phyloP scores from a whole-genome alignment of 1,140 invertebrate genomes.

The Stegodyphus mimosarum region DNA sequence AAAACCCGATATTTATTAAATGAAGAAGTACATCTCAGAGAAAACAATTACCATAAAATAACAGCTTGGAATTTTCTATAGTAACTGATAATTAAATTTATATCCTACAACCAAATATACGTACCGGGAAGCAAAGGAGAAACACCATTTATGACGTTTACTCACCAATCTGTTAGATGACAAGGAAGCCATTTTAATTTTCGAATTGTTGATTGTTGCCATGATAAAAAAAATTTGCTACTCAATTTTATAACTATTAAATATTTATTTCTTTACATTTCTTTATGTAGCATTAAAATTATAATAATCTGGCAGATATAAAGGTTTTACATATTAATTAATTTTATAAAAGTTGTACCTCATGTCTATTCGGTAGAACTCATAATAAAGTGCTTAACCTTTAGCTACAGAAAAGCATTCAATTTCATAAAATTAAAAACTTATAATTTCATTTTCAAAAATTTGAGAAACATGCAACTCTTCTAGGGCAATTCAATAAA shows the following conservation, averaged over 20 bases:
- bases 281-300: not conserved
- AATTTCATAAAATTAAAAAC: no score
- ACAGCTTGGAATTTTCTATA: not conserved
- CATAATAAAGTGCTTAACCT: no score
- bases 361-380: no score
- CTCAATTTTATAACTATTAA: not conserved
- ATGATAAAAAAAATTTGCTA: no score
- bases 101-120: not conserved
- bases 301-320: not conserved
- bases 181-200: constrained; percentile 29
- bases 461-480: no score
- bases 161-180: constrained; percentile 28
- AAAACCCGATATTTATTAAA: not conserved
- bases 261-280: not conserved
- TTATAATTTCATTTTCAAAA: no score
- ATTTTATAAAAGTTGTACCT: no score
- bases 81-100: not conserved
- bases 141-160: constrained; percentile 65
- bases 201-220: no score
- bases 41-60: constrained; percentile 3
- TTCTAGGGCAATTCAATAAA: no score
- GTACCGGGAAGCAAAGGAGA: constrained; percentile 64
- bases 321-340: no score
- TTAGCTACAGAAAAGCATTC: no score
- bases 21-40: not conserved